Evolutionary conservation across 2,797 vertebrate species (phyloP).

Genomic region (Acanthurus tractus): DNA sequence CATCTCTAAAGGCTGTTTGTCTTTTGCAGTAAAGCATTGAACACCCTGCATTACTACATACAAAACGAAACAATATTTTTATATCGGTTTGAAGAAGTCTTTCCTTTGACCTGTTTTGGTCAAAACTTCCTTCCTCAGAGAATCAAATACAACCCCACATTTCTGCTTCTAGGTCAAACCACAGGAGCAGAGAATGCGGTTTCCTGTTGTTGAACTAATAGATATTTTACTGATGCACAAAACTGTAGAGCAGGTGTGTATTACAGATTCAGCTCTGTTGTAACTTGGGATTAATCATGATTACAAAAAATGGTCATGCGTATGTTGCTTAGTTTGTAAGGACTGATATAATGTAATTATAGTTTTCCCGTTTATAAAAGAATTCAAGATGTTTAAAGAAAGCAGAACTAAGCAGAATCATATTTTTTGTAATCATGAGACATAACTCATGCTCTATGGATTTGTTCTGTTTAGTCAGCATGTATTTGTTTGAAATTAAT

Average conservation of each 20-base stretch:
- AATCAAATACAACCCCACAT: too few species aligned
- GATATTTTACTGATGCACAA: neutral
- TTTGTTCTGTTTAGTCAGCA: neutral
- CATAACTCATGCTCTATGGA: neutral
- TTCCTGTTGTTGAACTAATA: slow-evolving; percentile 20
- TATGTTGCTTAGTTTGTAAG: neutral
- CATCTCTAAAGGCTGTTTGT: too few species aligned
- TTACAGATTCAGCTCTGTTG: neutral
- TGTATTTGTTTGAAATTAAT: neutral
- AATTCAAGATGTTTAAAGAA: neutral
- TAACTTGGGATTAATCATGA: neutral
- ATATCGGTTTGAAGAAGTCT: too few species aligned
- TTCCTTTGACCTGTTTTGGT: neutral
- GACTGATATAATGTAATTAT: neutral
- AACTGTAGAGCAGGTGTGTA: neutral
- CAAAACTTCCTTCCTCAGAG: neutral
- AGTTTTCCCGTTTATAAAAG: neutral
- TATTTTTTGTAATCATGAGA: neutral
- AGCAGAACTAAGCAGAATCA: too few species aligned
- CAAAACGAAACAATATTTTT: too few species aligned
- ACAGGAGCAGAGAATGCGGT: neutral
- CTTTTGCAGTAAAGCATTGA: neutral
- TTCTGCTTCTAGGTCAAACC: slow-evolving; percentile 19
- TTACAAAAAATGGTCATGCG: too few species aligned
- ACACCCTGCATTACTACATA: neutral